Conservation (phyloP, 2,888 invertebrate genomes). For the Caenorhabditis sinica region DNA sequence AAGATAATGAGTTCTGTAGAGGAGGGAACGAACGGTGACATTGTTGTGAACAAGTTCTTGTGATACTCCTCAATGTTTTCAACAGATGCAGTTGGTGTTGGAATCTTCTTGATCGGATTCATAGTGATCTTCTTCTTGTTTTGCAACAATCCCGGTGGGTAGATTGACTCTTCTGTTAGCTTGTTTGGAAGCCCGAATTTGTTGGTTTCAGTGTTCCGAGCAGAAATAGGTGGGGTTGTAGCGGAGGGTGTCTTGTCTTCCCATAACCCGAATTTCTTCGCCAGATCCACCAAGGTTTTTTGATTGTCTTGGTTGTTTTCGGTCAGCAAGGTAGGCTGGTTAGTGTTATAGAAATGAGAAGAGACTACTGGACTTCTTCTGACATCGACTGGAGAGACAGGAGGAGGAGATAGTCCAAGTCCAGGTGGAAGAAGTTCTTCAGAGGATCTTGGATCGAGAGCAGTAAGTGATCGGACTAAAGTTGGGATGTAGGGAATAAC, state of each 20-base stretch:
- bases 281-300: constrained; percentile 50
- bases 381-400: constrained; percentile 40
- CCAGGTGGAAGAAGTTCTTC: background rate
- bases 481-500: constrained; percentile 76
- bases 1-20: constrained; percentile 63
- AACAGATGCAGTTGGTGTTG: background rate
- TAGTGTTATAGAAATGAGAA: constrained; percentile 70
- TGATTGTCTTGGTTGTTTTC: constrained; percentile 18
- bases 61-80: constrained; percentile 70
- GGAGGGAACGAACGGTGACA: constrained; percentile 4
- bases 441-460: constrained; percentile 65
- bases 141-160: constrained; percentile 64
- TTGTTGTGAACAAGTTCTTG: constrained; percentile 71
- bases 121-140: constrained; percentile 56
- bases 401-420: background rate
- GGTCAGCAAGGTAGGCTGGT: constrained; percentile 33
- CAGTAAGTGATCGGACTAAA: constrained; percentile 70
- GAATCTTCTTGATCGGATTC: constrained; percentile 54
- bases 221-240: background rate
- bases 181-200: constrained; percentile 61
- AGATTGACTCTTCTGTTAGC: constrained; percentile 58
- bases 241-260: constrained; percentile 21
- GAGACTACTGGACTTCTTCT: constrained; percentile 62
- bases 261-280: constrained; percentile 70
- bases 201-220: constrained; percentile 29